Base-by-base conservation (phyloP, 2,888 invertebrate genomes). In the Enchytraeus crypticus region DNA sequence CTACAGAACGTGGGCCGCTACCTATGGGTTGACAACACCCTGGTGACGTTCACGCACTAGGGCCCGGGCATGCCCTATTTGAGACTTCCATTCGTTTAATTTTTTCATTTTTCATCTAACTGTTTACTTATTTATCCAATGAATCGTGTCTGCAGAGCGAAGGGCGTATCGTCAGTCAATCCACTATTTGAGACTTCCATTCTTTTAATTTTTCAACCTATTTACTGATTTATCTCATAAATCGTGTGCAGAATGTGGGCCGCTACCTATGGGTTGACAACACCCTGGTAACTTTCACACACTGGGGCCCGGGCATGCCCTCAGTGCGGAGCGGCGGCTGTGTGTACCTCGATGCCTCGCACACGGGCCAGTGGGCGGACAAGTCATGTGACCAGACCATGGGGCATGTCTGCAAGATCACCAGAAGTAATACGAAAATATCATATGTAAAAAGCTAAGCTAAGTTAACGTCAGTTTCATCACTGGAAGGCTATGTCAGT, bases 41-140 rank as follows among this genome's bases (percentile, higher is more conserved):
- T 60, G 5, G 57, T 60, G 5, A 30, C 53, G 14, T 63, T 34
- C 57, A 63, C 63, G 14, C 49, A 60, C 53, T 63, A 60, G 63
- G 56, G 46, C 11, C 14, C 33, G 14, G 38, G 49, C 14, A 18
- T 54, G 23, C 60, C 63, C 34, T 46, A n/a, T n/a, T n/a, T n/a
- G n/a, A n/a, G n/a, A n/a, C n/a, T n/a, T n/a, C n/a, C n/a, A n/a
- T n/a, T n/a, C n/a, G n/a, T n/a, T n/a, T n/a, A n/a, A n/a, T n/a
- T n/a, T n/a, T n/a, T n/a, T n/a, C n/a, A n/a, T n/a, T n/a, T n/a
- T n/a, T n/a, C n/a, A n/a, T n/a, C n/a, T n/a, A n/a, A n/a, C n/a
- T n/a, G n/a, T n/a, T n/a, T n/a, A n/a, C n/a, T n/a, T n/a, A n/a
- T n/a, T n/a, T n/a, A n/a, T n/a, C n/a, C n/a, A n/a, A n/a, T n/a